A percentile compares a stretch with the other conserved stretches of the same genome.
Conservation (phyloP, 2,113 vertebrate genomes). For the Jacana jacana region DNA sequence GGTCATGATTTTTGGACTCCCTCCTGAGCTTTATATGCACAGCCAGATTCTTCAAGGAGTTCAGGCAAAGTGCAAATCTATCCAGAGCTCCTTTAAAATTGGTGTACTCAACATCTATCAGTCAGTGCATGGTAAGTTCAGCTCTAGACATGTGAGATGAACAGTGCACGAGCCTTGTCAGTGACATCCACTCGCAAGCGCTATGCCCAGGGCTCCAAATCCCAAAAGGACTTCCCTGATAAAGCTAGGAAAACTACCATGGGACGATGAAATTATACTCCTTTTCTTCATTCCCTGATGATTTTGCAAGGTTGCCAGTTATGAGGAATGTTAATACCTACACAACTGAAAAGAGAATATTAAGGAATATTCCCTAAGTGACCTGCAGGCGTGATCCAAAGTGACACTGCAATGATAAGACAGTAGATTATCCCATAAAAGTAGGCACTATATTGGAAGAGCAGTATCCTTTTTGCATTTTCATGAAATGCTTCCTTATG, state of each 20-base stretch:
- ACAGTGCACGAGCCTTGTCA: neutral
- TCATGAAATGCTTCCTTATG: neutral
- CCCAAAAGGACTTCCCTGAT: neutral
- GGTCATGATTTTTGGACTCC: neutral
- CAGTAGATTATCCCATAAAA: neutral
- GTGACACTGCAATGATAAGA: neutral
- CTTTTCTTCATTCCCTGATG: neutral
- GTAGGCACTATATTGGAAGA: neutral
- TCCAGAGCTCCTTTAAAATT: neutral
- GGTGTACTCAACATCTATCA: neutral
- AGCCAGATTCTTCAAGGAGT: neutral
- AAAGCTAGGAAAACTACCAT: neutral
- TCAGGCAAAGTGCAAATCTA: neutral
- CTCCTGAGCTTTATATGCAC: neutral
- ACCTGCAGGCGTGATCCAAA: neutral
- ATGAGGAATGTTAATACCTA: rapidly evolving
- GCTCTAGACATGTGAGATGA: neutral
- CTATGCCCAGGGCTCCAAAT: neutral
- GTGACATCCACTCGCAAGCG: neutral
- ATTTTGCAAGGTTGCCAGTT: neutral
- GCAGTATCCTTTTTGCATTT: neutral
- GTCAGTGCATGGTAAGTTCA: neutral
- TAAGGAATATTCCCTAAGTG: neutral
- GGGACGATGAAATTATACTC: neutral
- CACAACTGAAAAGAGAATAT: neutral